Evolutionary conservation across 1,140 invertebrate genomes (phyloP), one percentile per base, ranked within the genome.

Genomic region (Muscidifurax raptorellus): DNA sequence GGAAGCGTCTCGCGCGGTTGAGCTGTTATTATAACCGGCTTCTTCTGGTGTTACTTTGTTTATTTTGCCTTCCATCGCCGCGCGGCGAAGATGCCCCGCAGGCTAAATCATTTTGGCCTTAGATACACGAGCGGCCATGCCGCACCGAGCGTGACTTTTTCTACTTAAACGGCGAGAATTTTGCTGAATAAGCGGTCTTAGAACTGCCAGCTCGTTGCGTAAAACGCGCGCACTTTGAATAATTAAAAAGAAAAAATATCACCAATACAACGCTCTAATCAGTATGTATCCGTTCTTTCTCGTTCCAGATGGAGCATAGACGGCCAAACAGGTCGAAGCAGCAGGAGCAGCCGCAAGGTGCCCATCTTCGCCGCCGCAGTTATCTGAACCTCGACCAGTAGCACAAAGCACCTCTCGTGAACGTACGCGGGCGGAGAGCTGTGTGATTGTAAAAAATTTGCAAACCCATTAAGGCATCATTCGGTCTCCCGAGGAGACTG

Each of bases 291-390:
- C 4, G 3, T 7, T 59, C 6, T 59, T 18, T 4, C 6, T 59
- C 22, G 52, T 87, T 71, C 18, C 86, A 90, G 89, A 90, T 90
- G 89, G 89, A 83, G 89, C 83, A 86, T 86, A 89, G 86, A 83
- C 69, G 84, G 36, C 74, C 44, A 80, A 27, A 40, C 75, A 40
- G 44, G 79, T 79, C 47, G 67, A 82, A 88, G 83, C 87, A 78
- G 64, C 83, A 76, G 71, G 40, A 74, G 77, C 67, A 69, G 72
- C 81, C 74, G 83, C 86, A 85, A 76, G 80, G 84, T 74, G 27
- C 84, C 9, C n/a, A 75, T 52, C 84, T 72, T 82, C 67, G 59
- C 64, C 80, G 71, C 52, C 27, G 36, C 52, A 36, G 79, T 22
- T 22, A 59, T 59, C 22, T n/a, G 52, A 59, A 59, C 52, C 52